Percentiles rank a stretch among this genome's conserved stretches.
phyloP scores from a whole-genome alignment of 2,797 vertebrate species.

The Acanthurus tractus region DNA sequence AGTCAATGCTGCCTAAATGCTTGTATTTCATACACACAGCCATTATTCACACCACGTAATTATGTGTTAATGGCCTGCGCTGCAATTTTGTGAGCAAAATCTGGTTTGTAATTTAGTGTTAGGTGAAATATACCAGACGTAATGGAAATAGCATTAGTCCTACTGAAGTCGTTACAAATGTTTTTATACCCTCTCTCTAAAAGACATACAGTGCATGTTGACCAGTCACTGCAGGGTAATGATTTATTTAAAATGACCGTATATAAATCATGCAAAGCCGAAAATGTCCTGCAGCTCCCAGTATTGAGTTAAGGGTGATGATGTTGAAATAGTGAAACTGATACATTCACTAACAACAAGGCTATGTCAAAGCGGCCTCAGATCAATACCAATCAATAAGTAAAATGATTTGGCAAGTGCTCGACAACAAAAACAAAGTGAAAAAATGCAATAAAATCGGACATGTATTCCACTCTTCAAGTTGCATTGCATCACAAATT shows the following conservation, averaged over 20 bases:
- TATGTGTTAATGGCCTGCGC: conserved; percentile 79
- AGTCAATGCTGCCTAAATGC: conserved; percentile 53
- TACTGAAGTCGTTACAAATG: conserved; percentile 48
- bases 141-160: conserved; percentile 72
- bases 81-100: conserved; percentile 69
- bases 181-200: conserved; percentile 48
- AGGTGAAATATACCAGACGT: conserved; percentile 79
- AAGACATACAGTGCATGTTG: conserved; percentile 26
- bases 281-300: conserved; percentile 9
- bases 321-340: conserved; percentile 53
- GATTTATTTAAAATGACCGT: conserved; percentile 35
- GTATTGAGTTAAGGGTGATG: conserved; percentile 26
- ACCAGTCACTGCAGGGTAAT: conserved; percentile 16
- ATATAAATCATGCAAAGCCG: not conserved
- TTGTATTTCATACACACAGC: conserved; percentile 69
- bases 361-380: conserved; percentile 35
- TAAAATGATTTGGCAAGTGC: conserved; percentile 57
- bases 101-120: conserved; percentile 74
- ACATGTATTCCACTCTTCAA: conserved; percentile 31
- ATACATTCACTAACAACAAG: conserved; percentile 43
- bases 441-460: conserved; percentile 58
- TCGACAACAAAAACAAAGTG: conserved; percentile 51
- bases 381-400: conserved; percentile 58
- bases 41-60: conserved; percentile 78
- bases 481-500: conserved; percentile 62